phyloP scores from a whole-genome alignment of 2,888 invertebrate species.

The Nemotelus nigrinus region DNA sequence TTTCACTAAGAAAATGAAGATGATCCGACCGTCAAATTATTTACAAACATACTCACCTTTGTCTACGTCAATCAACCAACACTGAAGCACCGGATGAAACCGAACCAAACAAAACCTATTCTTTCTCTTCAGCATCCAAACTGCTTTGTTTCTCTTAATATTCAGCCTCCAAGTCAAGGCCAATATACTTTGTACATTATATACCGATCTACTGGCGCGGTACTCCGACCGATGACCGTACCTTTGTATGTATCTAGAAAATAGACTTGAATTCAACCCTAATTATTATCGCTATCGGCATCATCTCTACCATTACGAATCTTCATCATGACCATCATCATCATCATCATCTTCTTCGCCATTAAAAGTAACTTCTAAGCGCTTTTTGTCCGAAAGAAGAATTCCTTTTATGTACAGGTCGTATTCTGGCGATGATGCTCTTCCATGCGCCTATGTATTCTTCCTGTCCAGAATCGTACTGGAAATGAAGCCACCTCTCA shows the following conservation, averaged over 20 bases:
- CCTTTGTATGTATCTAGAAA: not conserved
- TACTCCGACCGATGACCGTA: not conserved
- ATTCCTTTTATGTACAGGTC: conserved; percentile 1
- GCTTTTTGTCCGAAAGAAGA: conserved; percentile 7
- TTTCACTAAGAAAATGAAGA: too few species aligned
- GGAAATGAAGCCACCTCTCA: conserved; percentile 17
- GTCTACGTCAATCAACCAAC: too few species aligned
- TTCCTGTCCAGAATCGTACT: not conserved
- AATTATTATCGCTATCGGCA: conserved; percentile 28
- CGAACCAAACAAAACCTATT: not conserved
- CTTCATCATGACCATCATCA: not conserved
- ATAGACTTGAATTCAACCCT: conserved; percentile 21
- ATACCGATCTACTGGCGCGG: too few species aligned
- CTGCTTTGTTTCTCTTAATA: conserved; percentile 12
- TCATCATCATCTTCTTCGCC: conserved; percentile 32
- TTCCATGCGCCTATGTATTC: not conserved
- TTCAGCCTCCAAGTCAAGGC: conserved; percentile 24
- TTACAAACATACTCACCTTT: too few species aligned
- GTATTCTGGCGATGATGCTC: too few species aligned
- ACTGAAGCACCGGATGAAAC: too few species aligned
- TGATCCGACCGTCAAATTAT: too few species aligned
- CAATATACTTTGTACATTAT: conserved; percentile 25
- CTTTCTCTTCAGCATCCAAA: conserved; percentile 10
- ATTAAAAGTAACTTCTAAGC: conserved; percentile 39
- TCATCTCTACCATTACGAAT: not conserved